A percentile compares a stretch with the other conserved stretches of the same genome.
These are phyloP conservation scores for Gadopsis bispinosus DNA, from an alignment of 2,797 vertebrate genomes.

Conservation along the genomic window DNA sequence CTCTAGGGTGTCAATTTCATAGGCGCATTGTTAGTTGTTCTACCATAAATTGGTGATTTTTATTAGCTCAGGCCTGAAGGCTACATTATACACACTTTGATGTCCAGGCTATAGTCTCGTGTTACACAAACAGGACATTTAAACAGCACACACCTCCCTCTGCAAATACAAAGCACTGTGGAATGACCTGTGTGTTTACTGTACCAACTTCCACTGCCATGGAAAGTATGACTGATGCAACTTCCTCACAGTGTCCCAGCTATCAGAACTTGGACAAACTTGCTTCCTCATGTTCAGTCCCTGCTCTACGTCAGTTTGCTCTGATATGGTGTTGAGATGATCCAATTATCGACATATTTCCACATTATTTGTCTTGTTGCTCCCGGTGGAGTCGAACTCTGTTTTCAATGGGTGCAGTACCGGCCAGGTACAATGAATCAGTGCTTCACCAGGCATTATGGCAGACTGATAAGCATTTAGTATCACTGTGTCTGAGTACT, in stretches of 20 bases:
- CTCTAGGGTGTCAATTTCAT: constrained; percentile 16
- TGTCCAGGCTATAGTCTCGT: constrained; percentile 31
- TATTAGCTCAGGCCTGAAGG: constrained; percentile 27
- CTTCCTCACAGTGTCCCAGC: constrained; percentile 65
- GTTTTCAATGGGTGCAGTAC: not conserved
- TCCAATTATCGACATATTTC: constrained; percentile 33
- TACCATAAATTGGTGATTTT: constrained; percentile 25
- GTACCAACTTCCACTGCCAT: constrained; percentile 53
- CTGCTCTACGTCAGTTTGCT: constrained; percentile 40
- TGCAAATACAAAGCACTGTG: constrained; percentile 62
- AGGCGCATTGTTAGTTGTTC: constrained; percentile 1
- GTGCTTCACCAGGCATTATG: constrained; percentile 8
- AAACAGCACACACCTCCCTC: constrained; percentile 65
- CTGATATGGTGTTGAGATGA: constrained; percentile 30
- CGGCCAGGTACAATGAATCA: constrained; percentile 10
- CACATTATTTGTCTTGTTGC: constrained; percentile 34
- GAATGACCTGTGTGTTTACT: constrained; percentile 58
- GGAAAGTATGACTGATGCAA: constrained; percentile 70
- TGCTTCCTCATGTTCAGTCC: constrained; percentile 59
- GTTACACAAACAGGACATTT: constrained; percentile 66
- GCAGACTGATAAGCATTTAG: constrained; percentile 14
- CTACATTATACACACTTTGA: constrained; percentile 40
- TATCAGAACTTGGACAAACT: constrained; percentile 56
- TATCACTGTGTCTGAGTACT: not conserved
- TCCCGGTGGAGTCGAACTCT: not conserved